phyloP scores from a whole-genome alignment of 1,140 invertebrate genomes.

The Daktulosphaira vitifoliae region DNA sequence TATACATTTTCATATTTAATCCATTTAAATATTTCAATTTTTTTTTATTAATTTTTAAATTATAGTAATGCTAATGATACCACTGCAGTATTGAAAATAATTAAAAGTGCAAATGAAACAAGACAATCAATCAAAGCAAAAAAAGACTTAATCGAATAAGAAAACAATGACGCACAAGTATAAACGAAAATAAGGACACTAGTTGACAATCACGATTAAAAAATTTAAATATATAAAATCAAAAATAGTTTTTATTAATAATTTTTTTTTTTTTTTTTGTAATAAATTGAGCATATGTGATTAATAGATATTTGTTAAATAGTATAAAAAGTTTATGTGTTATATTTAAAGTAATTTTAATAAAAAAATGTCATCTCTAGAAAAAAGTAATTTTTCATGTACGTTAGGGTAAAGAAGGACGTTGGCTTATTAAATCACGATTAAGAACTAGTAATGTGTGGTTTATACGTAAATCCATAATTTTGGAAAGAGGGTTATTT shows the following conservation, averaged over 20 bases:
- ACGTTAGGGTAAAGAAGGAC: not conserved
- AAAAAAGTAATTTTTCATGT: constrained; percentile 23
- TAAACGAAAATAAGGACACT: too few species aligned
- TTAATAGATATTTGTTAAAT: constrained; percentile 18
- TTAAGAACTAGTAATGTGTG: constrained; percentile 16
- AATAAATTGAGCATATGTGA: not conserved
- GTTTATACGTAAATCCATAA: constrained; percentile 13
- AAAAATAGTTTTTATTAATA: constrained; percentile 30
- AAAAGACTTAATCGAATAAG: too few species aligned
- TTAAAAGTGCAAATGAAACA: too few species aligned
- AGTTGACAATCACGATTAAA: too few species aligned
- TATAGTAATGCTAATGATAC: too few species aligned
- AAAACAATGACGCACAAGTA: too few species aligned
- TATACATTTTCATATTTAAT: too few species aligned
- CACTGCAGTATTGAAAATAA: too few species aligned
- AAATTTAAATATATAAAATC: too few species aligned
- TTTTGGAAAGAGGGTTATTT: constrained; percentile 24
- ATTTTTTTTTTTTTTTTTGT: not conserved
- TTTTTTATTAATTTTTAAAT: too few species aligned
- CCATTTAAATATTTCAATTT: too few species aligned
- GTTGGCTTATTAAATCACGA: constrained; percentile 13
- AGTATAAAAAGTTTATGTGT: constrained; percentile 26
- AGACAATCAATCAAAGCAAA: too few species aligned
- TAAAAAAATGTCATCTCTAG: constrained; percentile 4
- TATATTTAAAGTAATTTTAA: constrained; percentile 14